phyloP scores from a whole-genome alignment of 2,797 vertebrate genomes.

The Enteromius viviparus region DNA sequence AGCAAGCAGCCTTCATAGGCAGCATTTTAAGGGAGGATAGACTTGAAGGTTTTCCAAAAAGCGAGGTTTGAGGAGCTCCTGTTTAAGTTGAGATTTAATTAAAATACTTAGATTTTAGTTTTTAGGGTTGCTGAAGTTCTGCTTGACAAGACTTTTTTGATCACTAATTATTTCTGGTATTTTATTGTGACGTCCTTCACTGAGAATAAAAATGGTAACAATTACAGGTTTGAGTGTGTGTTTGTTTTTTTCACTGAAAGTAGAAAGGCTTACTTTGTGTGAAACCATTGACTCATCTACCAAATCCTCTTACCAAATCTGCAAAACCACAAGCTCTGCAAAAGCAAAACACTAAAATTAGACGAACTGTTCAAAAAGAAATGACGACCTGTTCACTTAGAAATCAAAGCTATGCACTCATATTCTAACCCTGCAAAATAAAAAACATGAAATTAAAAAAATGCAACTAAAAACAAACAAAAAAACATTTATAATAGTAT shows the following conservation, averaged over 20 bases:
- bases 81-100: background rate
- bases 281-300: background rate
- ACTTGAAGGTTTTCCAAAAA: background rate
- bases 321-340: constrained; percentile 6
- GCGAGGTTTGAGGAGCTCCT: background rate
- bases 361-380: background rate
- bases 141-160: background rate
- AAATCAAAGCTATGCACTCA: background rate
- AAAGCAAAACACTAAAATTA: background rate
- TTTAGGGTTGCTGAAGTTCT: background rate
- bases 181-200: background rate
- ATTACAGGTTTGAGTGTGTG: background rate
- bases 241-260: background rate
- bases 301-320: background rate
- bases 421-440: no score
- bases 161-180: background rate
- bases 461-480: no score
- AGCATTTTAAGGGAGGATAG: background rate
- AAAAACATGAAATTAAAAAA: no score
- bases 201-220: background rate
- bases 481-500: no score
- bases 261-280: background rate
- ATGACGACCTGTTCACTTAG: background rate
- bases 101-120: background rate
- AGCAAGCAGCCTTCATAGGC: background rate